These are phyloP conservation scores for Mixornis gularis DNA, from an alignment of 2,113 vertebrate genomes.

Conservation along the genomic window DNA sequence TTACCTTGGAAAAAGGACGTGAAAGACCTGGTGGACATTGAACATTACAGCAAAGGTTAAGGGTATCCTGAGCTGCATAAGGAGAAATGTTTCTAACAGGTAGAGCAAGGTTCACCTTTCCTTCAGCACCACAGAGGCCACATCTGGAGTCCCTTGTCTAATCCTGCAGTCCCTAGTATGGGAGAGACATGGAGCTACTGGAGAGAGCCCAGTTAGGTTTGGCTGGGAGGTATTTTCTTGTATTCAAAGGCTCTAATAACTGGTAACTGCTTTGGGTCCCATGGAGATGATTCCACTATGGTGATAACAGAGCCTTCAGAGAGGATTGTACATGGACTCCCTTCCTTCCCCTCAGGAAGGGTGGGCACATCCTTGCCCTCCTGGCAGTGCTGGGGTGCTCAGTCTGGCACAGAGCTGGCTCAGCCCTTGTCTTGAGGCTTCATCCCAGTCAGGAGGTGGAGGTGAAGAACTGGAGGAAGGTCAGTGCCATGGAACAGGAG, in stretches of 20 bases:
- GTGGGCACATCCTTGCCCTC: background rate
- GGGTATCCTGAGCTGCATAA: background rate
- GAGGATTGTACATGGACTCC: background rate
- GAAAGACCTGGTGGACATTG: background rate
- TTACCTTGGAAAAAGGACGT: background rate
- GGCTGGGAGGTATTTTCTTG: background rate
- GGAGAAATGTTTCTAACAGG: background rate
- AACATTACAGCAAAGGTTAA: background rate
- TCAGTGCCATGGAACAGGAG: background rate
- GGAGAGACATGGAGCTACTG: background rate
- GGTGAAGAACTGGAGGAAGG: background rate
- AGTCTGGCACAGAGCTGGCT: background rate
- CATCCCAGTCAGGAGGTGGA: background rate
- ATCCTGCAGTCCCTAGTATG: background rate
- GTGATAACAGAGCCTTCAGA: background rate
- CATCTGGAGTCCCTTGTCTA: background rate
- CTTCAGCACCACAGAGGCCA: background rate
- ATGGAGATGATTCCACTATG: background rate
- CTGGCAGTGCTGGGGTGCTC: too few species aligned
- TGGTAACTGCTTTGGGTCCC: background rate
- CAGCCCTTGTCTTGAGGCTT: background rate
- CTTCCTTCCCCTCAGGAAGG: background rate
- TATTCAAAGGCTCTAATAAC: background rate
- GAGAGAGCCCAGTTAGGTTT: background rate
- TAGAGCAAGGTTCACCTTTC: background rate